Conservation (phyloP, 2,888 invertebrate species). For the Capitulum mitella region DNA sequence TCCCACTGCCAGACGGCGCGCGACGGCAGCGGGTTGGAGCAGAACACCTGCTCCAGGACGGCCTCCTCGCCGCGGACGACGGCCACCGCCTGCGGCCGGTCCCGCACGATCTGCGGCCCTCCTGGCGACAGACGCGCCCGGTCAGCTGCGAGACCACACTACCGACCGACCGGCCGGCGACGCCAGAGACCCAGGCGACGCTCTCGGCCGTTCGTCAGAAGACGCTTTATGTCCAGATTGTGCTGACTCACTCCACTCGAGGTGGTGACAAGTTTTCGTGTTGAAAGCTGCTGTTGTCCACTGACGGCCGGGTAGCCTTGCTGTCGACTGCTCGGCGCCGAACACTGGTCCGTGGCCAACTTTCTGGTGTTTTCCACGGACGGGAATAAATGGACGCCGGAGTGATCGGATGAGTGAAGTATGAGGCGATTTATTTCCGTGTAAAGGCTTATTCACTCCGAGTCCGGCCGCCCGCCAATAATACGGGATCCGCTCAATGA, state of each 20-base stretch:
- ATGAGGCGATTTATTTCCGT: background rate
- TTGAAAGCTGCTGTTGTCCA: background rate
- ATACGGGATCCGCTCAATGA: too few relatives aligned
- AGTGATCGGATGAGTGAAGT: background rate
- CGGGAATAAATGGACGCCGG: background rate
- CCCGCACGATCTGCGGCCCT: conserved; percentile 60
- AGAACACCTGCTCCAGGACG: conserved; percentile 66
- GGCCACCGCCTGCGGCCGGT: too few relatives aligned
- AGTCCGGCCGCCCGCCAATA: too few relatives aligned
- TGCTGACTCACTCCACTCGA: too few relatives aligned
- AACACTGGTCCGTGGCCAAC: background rate
- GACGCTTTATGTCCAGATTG: too few relatives aligned
- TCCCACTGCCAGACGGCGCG: conserved; percentile 85
- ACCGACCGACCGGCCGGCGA: too few relatives aligned
- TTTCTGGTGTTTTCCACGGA: background rate
- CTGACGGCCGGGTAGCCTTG: background rate
- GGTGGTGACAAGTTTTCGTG: too few relatives aligned
- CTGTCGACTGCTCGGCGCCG: background rate
- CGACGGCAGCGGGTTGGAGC: conserved; percentile 76
- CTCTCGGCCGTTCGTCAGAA: too few relatives aligned
- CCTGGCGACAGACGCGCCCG: conserved; percentile 49
- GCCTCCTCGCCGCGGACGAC: conserved; percentile 73
- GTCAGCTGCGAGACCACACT: too few relatives aligned
- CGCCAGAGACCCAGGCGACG: too few relatives aligned
- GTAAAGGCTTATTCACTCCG: too few relatives aligned